These are phyloP conservation scores for Conchocele bisecta DNA, from an alignment of 2,888 invertebrate genomes.

Conservation along the genomic window DNA sequence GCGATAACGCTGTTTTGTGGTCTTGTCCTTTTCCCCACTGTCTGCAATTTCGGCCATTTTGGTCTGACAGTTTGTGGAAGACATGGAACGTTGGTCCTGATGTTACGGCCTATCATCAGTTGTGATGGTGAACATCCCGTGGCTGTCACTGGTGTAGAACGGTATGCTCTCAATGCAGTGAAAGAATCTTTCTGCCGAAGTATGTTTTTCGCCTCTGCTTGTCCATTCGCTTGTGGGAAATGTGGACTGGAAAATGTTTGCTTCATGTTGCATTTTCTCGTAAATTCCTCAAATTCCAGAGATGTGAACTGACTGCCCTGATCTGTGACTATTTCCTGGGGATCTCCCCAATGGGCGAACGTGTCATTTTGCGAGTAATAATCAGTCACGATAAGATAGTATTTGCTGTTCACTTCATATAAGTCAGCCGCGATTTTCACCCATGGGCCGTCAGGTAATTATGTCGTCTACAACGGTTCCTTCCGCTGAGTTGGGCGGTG, in stretches of 20 bases:
- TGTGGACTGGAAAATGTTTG: slow-evolving; percentile 25
- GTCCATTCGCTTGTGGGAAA: slow-evolving; percentile 43
- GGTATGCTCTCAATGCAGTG: slow-evolving; percentile 30
- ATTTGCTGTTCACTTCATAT: slow-evolving; percentile 29
- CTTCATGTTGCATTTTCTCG: slow-evolving; percentile 19
- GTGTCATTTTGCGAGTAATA: slow-evolving; percentile 51
- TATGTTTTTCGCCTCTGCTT: slow-evolving; percentile 45
- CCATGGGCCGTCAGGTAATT: slow-evolving; percentile 51
- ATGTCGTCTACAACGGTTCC: slow-evolving; percentile 42
- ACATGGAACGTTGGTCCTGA: slow-evolving; percentile 29
- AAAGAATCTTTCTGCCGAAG: slow-evolving; percentile 34
- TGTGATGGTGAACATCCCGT: slow-evolving; percentile 30
- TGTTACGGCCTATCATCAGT: slow-evolving; percentile 38
- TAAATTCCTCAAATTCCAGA: slow-evolving; percentile 28
- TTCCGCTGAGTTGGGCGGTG: slow-evolving; percentile 35
- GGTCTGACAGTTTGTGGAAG: no score
- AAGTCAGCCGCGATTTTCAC: slow-evolving; percentile 48
- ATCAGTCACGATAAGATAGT: slow-evolving; percentile 44
- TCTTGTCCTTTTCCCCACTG: no score
- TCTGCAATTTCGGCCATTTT: no score
- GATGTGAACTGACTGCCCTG: slow-evolving; percentile 45
- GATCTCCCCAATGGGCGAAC: slow-evolving; percentile 49
- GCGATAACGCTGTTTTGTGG: no score
- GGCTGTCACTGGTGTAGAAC: slow-evolving; percentile 20
- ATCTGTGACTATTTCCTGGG: slow-evolving; percentile 36